phyloP scores from a whole-genome alignment of 2,888 invertebrate genomes.

The Pandemis corylana region DNA sequence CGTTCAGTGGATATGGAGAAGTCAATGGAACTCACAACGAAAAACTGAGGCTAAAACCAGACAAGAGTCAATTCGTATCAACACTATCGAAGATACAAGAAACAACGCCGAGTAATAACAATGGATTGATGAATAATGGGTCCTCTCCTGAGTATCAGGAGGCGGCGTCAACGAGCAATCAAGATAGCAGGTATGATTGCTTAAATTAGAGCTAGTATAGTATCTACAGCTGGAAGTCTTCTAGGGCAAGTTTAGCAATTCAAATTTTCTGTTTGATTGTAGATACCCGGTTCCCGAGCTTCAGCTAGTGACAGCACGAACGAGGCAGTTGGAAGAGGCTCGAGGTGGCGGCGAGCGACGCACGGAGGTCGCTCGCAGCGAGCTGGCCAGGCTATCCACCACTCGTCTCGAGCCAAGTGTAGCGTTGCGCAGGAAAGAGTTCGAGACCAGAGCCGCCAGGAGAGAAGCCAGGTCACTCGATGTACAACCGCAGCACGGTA shows the following conservation, averaged over 20 bases:
- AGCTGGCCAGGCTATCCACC: conserved; percentile 87
- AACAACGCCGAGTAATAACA: conserved; percentile 77
- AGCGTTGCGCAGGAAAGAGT: conserved; percentile 89
- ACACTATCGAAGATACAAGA: conserved; percentile 88
- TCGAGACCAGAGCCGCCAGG: conserved; percentile 84
- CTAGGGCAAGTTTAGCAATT: background rate
- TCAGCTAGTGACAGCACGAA: conserved; percentile 89
- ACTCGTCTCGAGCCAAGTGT: conserved; percentile 90
- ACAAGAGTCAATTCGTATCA: conserved; percentile 83
- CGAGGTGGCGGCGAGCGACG: conserved; percentile 87
- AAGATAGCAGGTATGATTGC: conserved; percentile 74
- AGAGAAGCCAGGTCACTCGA: conserved; percentile 78
- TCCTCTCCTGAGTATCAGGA: conserved; percentile 67
- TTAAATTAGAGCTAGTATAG: background rate
- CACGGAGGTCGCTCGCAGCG: conserved; percentile 88
- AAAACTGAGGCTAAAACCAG: conserved; percentile 72
- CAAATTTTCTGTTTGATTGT: conserved; percentile 30
- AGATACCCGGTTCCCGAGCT: conserved; percentile 81
- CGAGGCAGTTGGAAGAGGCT: conserved; percentile 89
- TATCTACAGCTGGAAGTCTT: background rate
- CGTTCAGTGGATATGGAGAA: conserved; percentile 78
- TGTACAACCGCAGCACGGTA: conserved; percentile 77
- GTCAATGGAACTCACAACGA: conserved; percentile 73
- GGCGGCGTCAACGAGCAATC: conserved; percentile 68
- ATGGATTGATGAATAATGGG: conserved; percentile 77